Conservation (phyloP, 2,888 invertebrate species). For the Erannis defoliaria region DNA sequence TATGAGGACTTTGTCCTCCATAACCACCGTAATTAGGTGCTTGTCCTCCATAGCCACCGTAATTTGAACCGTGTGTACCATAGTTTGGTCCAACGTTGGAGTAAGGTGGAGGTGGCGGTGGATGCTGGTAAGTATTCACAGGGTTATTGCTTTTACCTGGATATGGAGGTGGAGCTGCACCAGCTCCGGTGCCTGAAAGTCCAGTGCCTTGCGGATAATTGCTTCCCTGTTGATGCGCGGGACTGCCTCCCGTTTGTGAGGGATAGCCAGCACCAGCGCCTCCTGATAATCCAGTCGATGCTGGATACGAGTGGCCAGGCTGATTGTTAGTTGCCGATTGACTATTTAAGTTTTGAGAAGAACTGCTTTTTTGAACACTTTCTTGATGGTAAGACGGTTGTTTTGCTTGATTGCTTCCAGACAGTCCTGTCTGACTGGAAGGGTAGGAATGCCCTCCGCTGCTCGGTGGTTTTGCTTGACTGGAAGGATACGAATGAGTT, state of each 20-base stretch:
- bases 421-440: slow-evolving; percentile 68
- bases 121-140: slow-evolving; percentile 66
- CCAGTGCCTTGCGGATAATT: slow-evolving; percentile 51
- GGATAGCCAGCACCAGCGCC: slow-evolving; percentile 57
- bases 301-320: slow-evolving; percentile 68
- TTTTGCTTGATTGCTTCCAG: slow-evolving; percentile 64
- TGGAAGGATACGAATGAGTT: slow-evolving; percentile 75
- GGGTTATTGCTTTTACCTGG: slow-evolving; percentile 53
- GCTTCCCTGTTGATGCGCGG: slow-evolving; percentile 50
- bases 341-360: slow-evolving; percentile 57
- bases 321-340: slow-evolving; percentile 59
- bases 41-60: slow-evolving; percentile 54
- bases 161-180: slow-evolving; percentile 63
- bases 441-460: slow-evolving; percentile 38
- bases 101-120: slow-evolving; percentile 71
- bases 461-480: slow-evolving; percentile 37
- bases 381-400: slow-evolving; percentile 66
- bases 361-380: slow-evolving; percentile 68
- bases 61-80: slow-evolving; percentile 57
- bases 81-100: slow-evolving; percentile 52
- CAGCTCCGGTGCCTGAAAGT: slow-evolving; percentile 52
- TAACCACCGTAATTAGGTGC: slow-evolving; percentile 57
- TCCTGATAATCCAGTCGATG: slow-evolving; percentile 73
- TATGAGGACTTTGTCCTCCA: slow-evolving; percentile 54
- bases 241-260: slow-evolving; percentile 51